A percentile compares a stretch with the other conserved stretches of the same genome.
Conservation (phyloP, 2,888 invertebrate species). For the Macrostomum cliftonense region DNA sequence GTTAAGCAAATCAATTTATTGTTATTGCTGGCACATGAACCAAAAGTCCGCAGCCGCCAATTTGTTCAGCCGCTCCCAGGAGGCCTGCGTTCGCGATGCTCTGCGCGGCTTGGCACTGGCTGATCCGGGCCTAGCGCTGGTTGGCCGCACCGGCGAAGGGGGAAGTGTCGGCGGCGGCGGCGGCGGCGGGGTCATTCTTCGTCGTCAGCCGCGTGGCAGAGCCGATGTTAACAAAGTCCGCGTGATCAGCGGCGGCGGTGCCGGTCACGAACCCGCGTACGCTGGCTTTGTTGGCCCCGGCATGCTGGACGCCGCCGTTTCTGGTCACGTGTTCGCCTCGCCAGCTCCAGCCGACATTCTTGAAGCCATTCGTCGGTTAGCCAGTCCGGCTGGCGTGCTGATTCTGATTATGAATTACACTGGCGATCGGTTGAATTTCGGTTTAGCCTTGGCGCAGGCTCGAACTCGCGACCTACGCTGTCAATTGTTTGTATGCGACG, state of each 20-base stretch:
- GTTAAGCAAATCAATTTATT: no score
- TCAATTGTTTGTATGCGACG: conserved; percentile 47
- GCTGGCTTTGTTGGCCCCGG: conserved; percentile 57
- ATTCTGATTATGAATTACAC: conserved; percentile 34
- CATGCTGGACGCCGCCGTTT: conserved; percentile 56
- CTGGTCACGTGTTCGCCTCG: conserved; percentile 57
- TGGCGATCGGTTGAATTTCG: conserved; percentile 33
- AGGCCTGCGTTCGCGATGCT: no score
- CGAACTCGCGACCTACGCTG: conserved; percentile 42
- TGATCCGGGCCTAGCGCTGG: no score
- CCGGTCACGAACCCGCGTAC: conserved; percentile 58
- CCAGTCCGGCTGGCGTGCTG: conserved; percentile 23
- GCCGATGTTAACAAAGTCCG: background rate
- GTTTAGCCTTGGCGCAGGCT: conserved; percentile 27
- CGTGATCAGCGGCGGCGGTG: conserved; percentile 4
- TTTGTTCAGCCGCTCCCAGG: no score
- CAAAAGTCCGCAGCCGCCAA: no score
- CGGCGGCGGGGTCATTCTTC: no score
- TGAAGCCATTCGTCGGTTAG: conserved; percentile 47
- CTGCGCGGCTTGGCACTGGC: no score
- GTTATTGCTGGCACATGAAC: no score
- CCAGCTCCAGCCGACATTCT: conserved; percentile 52
- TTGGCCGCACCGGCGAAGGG: no score
- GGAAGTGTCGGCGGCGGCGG: no score
- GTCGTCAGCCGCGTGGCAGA: no score